A percentile compares a stretch with the other conserved stretches of the same genome.
Evolutionary conservation across 1,140 invertebrate species (phyloP).

Genomic region (Tetramorium simillimum): DNA sequence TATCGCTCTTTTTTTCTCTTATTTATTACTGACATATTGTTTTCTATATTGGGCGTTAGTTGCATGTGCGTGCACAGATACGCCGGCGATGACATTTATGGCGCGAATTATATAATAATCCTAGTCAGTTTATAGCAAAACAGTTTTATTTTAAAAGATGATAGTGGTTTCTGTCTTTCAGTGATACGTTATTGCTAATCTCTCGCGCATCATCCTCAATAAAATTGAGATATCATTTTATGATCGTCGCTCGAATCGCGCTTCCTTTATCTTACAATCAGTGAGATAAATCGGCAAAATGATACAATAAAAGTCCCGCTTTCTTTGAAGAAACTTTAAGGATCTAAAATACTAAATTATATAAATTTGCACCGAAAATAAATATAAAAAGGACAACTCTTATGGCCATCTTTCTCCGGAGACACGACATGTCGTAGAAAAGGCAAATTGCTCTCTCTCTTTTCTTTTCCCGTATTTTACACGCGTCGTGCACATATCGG

Average conservation of each 20-base stretch:
- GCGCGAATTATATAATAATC: constrained; percentile 37
- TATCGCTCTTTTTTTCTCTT: neutral
- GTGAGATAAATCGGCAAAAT: neutral
- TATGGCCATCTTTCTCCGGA: neutral
- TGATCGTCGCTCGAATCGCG: neutral
- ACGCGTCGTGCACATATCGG: constrained; percentile 2
- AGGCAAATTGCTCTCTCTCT: constrained; percentile 5
- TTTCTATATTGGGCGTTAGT: constrained; percentile 13
- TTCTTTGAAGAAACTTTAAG: neutral
- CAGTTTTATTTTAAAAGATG: constrained; percentile 7
- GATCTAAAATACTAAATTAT: neutral
- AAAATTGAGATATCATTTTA: constrained; percentile 18
- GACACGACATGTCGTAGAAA: neutral
- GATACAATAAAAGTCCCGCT: too few relatives aligned
- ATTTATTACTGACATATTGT: constrained; percentile 32
- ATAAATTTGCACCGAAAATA: neutral
- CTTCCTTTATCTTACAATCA: neutral
- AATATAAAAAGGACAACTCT: neutral
- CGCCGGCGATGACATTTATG: neutral
- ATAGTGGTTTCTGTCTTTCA: neutral
- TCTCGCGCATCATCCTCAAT: neutral
- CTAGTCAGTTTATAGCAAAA: neutral
- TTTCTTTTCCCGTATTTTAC: neutral
- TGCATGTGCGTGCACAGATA: neutral
- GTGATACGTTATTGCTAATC: neutral